A percentile compares a stretch with the other conserved stretches of the same genome.
Evolutionary conservation across 2,113 vertebrate species (phyloP).

Genomic region (Amphiprion ocellaris): DNA sequence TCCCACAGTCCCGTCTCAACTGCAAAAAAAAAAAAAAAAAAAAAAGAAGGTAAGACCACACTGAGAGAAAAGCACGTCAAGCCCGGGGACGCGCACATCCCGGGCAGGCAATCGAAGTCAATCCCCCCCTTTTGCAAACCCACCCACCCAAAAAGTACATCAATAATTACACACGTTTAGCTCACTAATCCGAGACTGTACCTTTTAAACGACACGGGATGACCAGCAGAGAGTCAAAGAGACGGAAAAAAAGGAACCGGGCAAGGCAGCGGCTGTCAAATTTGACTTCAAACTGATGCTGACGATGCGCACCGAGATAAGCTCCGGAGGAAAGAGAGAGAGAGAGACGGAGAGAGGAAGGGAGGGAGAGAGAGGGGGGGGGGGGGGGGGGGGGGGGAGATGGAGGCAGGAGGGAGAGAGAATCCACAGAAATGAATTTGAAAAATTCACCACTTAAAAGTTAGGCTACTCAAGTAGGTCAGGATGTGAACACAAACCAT

Average conservation of each 20-base stretch:
- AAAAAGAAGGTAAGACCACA: slow-evolving; percentile 44
- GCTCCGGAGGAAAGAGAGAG: slow-evolving; percentile 62
- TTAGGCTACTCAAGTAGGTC: slow-evolving; percentile 47
- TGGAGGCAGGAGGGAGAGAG: slow-evolving; percentile 28
- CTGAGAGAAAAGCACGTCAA: slow-evolving; percentile 47
- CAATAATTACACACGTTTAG: slow-evolving; percentile 66
- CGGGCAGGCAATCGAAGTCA: slow-evolving; percentile 73
- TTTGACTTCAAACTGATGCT: slow-evolving; percentile 81
- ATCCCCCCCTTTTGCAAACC: not conserved
- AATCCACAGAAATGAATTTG: slow-evolving; percentile 28
- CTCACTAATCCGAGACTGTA: slow-evolving; percentile 52
- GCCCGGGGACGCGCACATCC: slow-evolving; percentile 43
- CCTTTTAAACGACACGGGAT: slow-evolving; percentile 65
- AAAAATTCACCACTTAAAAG: slow-evolving; percentile 56
- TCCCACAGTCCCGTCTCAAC: slow-evolving; percentile 76
- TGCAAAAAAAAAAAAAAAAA: slow-evolving; percentile 34
- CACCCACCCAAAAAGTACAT: slow-evolving; percentile 62
- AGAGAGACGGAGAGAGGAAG: not conserved
- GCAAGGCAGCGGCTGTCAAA: slow-evolving; percentile 76
- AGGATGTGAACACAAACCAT: slow-evolving; percentile 11
- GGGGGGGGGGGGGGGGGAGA: slow-evolving; percentile 4
- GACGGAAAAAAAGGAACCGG: slow-evolving; percentile 43
- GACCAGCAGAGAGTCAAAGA: slow-evolving; percentile 53
- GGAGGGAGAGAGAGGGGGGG: slow-evolving; percentile 9
- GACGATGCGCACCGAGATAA: slow-evolving; percentile 83